Percentiles rank a stretch among this genome's conserved stretches.
Conservation (phyloP, 1,140 invertebrate species). For the Nomia melanderi region DNA sequence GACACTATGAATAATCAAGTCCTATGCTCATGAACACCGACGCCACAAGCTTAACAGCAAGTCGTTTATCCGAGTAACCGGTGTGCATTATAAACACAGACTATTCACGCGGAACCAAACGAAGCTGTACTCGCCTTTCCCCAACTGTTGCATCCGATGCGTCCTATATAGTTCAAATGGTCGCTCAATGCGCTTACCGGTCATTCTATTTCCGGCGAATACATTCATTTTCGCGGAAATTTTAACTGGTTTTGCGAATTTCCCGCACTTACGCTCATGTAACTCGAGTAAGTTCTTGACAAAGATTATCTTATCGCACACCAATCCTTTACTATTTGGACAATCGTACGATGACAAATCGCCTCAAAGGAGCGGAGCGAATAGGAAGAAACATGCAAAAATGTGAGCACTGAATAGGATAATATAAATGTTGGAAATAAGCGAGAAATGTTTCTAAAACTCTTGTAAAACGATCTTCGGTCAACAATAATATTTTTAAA, state of each 20-base stretch:
- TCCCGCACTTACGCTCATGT: background rate
- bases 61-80: background rate
- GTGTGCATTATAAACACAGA: background rate
- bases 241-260: background rate
- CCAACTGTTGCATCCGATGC: conserved; percentile 37
- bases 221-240: background rate
- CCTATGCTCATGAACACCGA: no score
- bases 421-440: background rate
- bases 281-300: no score
- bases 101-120: background rate
- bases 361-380: no score
- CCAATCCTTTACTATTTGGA: background rate
- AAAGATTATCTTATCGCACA: background rate
- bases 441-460: no score
- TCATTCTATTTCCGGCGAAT: conserved; percentile 39
- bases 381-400: no score
- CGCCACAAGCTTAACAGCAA: background rate
- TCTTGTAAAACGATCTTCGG: no score
- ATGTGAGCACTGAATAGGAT: background rate
- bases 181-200: conserved; percentile 2
- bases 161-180: background rate
- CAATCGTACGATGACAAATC: no score
- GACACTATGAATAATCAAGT: no score
- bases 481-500: no score
- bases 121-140: background rate